Conservation (phyloP, 2,888 invertebrate species). For the Drosophila acutilabella region DNA sequence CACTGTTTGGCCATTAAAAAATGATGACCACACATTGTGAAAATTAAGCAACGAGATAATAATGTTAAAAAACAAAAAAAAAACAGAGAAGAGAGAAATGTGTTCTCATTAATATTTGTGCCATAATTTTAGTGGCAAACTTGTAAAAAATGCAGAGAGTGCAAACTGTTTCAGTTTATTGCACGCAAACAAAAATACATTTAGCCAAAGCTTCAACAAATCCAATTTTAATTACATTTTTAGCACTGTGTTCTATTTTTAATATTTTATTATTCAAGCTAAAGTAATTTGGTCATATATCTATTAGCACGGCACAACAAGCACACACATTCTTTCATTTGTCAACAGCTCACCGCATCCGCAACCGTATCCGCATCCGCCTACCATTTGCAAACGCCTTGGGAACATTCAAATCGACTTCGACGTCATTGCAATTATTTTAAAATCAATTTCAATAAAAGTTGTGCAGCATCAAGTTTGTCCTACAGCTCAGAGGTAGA, state of each 20-base stretch:
- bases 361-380: constrained; percentile 8
- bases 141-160: constrained; percentile 1
- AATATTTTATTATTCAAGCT: constrained; percentile 10
- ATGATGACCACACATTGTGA: constrained; percentile 71
- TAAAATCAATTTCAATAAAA: constrained; percentile 81
- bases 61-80: constrained; percentile 2
- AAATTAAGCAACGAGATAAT: constrained; percentile 31
- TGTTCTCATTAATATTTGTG: constrained; percentile 17
- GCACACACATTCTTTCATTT: constrained; percentile 36
- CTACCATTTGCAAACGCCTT: constrained; percentile 1
- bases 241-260: constrained; percentile 49
- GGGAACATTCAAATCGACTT: constrained; percentile 69
- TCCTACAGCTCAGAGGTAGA: constrained; percentile 11
- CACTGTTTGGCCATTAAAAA: constrained; percentile 71
- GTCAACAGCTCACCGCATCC: constrained; percentile 31
- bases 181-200: not conserved
- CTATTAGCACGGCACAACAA: constrained; percentile 48
- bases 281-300: constrained; percentile 62
- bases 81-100: constrained; percentile 3
- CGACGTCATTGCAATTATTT: constrained; percentile 78
- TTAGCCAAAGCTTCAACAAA: constrained; percentile 1
- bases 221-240: constrained; percentile 61
- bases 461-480: constrained; percentile 48
- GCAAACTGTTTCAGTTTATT: not conserved
- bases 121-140: constrained; percentile 4